Evolutionary conservation across 2,797 vertebrate species (phyloP), one percentile per base, ranked within the genome.

Genomic region (Sorex maritimensis): DNA sequence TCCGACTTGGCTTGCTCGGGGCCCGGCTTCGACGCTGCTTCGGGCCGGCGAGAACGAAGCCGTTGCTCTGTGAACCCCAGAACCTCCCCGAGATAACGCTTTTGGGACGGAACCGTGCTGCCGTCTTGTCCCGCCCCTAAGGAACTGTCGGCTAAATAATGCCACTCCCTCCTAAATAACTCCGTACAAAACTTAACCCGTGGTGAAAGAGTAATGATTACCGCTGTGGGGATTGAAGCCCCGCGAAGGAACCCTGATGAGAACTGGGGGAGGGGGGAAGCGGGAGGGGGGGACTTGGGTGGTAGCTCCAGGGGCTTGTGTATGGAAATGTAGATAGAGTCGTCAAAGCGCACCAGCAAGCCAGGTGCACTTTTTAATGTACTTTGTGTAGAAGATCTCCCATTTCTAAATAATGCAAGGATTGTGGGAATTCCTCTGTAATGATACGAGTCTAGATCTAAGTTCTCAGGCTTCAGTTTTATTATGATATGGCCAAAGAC

Each of bases 361-460:
- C 6, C 15, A 19, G 19, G 58, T 74, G 34, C 58, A 21, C 28
- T 38, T 49, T 34, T 52, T 61, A 23, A 30, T 5, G 0, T n/a
- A 38, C 69, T 84, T 68, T 65, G 8, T 55, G 46, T 74, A 74
- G 14, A 34, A 65, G 49, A 28, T n/a, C 19, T 90, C 44, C 41
- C 2, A n/a, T 95, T 88, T 93, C 55, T 10, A 28, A 91, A 78
- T 58, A 75, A 81, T 72, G n/a, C 72, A 81, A 58, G 24, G 34
- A 61, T 81, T 63, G 0, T 81, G n/a, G 72, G 49, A 77, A 55
- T 69, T 78, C 30, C 55, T 75, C 12, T 5, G 7, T 87, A 65
- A 44, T 75, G 86, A 38, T 26, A 82, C 78, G 68, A n/a, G 21
- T 14, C 9, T 80, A 69, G 21, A 61, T 19, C 19, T 61, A 61